phyloP scores from a whole-genome alignment of 2,888 invertebrate genomes.

The Atethmia centrago region DNA sequence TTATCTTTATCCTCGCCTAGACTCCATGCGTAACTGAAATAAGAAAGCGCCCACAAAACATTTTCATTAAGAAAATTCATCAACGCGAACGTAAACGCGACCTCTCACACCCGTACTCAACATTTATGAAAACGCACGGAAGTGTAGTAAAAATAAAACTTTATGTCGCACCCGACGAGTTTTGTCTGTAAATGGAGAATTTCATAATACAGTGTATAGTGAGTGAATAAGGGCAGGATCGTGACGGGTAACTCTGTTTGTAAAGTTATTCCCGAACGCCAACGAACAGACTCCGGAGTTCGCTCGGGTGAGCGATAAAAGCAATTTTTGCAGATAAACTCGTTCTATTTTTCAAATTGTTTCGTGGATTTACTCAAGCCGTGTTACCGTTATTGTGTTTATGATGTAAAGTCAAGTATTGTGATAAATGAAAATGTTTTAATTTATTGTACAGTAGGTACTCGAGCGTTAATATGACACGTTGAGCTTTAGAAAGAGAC shows the following conservation, averaged over 20 bases:
- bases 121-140: constrained; percentile 73
- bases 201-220: constrained; percentile 68
- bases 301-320: constrained; percentile 52
- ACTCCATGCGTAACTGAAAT: constrained; percentile 45
- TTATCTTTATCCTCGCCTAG: constrained; percentile 44
- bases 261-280: constrained; percentile 73
- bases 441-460: not conserved
- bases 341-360: constrained; percentile 47
- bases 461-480: not conserved
- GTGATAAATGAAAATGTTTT: constrained; percentile 3
- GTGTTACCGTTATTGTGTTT: constrained; percentile 24
- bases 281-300: constrained; percentile 65
- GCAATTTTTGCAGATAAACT: constrained; percentile 57
- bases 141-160: constrained; percentile 76
- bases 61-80: constrained; percentile 71
- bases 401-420: constrained; percentile 7
- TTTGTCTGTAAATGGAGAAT: constrained; percentile 70
- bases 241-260: constrained; percentile 72
- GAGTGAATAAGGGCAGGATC: constrained; percentile 70
- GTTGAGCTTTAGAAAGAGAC: not conserved
- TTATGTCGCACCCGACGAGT: constrained; percentile 69
- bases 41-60: constrained; percentile 51
- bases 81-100: constrained; percentile 65
- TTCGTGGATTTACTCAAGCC: constrained; percentile 43
- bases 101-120: constrained; percentile 67